Evolutionary conservation across 2,113 vertebrate species (phyloP).

Genomic region (Psilopogon haemacephalus): DNA sequence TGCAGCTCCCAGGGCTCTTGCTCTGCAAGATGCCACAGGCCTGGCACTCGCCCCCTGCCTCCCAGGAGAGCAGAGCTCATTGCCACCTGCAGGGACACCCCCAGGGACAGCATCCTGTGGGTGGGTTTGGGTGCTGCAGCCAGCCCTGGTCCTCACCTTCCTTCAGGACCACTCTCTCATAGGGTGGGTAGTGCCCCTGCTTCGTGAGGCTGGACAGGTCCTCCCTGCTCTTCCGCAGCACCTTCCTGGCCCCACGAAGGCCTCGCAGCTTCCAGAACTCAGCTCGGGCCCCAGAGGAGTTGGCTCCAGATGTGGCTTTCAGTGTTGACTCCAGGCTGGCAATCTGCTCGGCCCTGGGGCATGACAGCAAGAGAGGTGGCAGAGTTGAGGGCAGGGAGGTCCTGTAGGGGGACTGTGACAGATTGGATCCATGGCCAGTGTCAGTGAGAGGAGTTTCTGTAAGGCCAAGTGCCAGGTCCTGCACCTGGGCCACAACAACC

Average conservation of each 20-base stretch:
- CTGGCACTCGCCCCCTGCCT: background rate
- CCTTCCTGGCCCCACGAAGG: slow-evolving; percentile 90
- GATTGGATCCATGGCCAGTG: too few relatives aligned
- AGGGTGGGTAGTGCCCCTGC: slow-evolving; percentile 92
- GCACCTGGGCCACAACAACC: too few relatives aligned
- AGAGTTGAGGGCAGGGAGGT: too few relatives aligned
- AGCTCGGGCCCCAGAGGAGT: slow-evolving; percentile 77
- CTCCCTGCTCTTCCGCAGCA: slow-evolving; percentile 81
- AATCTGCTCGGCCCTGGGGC: slow-evolving; percentile 86
- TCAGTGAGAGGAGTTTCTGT: too few relatives aligned
- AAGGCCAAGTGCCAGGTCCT: too few relatives aligned
- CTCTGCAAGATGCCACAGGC: fast-evolving
- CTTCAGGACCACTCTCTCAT: slow-evolving; percentile 89
- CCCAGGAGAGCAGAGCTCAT: background rate
- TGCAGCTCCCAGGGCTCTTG: background rate
- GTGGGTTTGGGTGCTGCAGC: background rate
- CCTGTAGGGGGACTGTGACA: too few relatives aligned
- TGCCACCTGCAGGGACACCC: background rate
- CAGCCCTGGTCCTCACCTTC: slow-evolving; percentile 80
- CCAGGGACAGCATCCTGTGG: fast-evolving
- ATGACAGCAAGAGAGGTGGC: too few relatives aligned
- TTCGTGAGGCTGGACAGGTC: slow-evolving; percentile 91
- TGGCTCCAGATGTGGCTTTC: slow-evolving; percentile 57
- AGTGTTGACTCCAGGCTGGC: slow-evolving; percentile 83
- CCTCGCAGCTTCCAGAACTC: slow-evolving; percentile 98